These are phyloP conservation scores for Cerastis leucographa DNA, from an alignment of 2,888 invertebrate genomes.

Conservation along the genomic window DNA sequence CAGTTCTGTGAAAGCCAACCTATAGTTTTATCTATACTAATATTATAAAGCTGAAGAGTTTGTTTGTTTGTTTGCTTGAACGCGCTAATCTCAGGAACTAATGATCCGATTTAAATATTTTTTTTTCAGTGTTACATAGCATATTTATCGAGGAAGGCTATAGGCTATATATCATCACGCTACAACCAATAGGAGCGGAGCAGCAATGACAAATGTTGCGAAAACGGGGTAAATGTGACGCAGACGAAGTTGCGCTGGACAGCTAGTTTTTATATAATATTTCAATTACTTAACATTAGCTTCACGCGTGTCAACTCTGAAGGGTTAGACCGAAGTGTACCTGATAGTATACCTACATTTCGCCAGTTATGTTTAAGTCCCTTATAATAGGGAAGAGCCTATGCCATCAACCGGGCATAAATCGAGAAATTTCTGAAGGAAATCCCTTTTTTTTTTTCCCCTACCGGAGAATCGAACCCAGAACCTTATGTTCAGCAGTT, in stretches of 20 bases:
- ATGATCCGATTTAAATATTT: too few relatives aligned
- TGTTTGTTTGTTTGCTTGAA: too few relatives aligned
- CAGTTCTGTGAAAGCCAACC: not conserved
- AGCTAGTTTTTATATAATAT: too few relatives aligned
- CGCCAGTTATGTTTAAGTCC: not conserved
- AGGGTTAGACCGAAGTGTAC: not conserved
- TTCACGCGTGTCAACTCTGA: not conserved
- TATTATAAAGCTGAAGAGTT: too few relatives aligned
- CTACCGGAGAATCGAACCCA: not conserved
- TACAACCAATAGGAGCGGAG: too few relatives aligned
- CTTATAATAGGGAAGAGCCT: not conserved
- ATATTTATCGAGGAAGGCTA: too few relatives aligned
- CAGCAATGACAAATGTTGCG: too few relatives aligned
- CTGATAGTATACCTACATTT: not conserved
- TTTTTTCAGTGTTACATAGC: too few relatives aligned
- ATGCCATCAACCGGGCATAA: not conserved
- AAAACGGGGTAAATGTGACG: too few relatives aligned
- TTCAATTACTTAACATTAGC: not conserved
- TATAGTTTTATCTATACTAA: not conserved
- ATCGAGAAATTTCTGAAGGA: not conserved
- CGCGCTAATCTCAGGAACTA: too few relatives aligned
- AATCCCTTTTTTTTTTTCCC: not conserved
- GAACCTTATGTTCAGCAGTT: not conserved
- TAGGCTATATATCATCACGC: too few relatives aligned
- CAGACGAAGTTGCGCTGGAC: too few relatives aligned